Base-by-base conservation (phyloP, 2,888 invertebrate genomes). In the Antheraea assamensis region DNA sequence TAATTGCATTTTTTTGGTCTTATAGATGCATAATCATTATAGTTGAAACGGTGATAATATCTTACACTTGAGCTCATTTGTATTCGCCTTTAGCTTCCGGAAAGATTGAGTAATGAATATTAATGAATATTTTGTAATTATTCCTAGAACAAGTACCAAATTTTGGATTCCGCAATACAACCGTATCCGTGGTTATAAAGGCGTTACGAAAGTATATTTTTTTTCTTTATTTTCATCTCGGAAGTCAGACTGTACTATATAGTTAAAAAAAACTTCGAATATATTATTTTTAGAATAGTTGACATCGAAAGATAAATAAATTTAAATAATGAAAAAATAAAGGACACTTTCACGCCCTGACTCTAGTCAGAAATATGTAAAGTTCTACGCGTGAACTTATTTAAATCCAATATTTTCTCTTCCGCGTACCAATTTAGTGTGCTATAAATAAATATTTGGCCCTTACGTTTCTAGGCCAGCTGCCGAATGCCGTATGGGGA, bases 391-490 rank as follows among this genome's bases (percentile, higher is more conserved):
- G 68, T 68, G 35, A 68, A 68, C 31, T 35, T 19, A 19, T 35
- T 7, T 68, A 35, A 68, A 35, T 68, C 27, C 21, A 10, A 31
- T 42, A 42, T 30, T 71, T 71, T 71, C 71, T 17, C 74, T 74
- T 74, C 74, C 74, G 74, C 68, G 66, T 74, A 52, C 72, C 64
- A 74, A 72, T 74, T 74, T 52, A n/a, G 70, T 66, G 19, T 27
- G 35, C 49, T 73, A 24, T 72, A 71, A 74, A 74, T 74, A 74
- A 74, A 74, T 71, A 74, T 72, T 64, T 70, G 24, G 21, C 71
- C 72, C 49, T 71, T 31, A 49, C 77, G 74, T 77, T 80, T 79
- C 78, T 79, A 80, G 77, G 81, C 81, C 86, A 86, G 84, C 85
- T 83, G 82, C 74, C 71, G 74, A n/a, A n/a, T n/a, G n/a, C n/a